These are phyloP conservation scores for Lipotes vexillifer DNA, from an alignment of 2,113 vertebrate species.

Conservation along the genomic window DNA sequence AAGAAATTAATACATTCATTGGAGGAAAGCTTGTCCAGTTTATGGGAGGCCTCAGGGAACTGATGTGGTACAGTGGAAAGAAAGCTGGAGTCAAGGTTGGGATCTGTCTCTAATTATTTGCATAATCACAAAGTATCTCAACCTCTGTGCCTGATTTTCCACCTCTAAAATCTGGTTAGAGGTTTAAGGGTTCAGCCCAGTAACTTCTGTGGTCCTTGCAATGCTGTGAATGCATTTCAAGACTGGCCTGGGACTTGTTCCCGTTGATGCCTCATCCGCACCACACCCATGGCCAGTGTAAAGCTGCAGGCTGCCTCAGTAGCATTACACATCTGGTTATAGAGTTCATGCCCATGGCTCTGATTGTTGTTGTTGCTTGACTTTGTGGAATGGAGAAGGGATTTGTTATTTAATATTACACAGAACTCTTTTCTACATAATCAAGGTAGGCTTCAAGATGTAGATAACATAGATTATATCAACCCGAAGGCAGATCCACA, in stretches of 20 bases:
- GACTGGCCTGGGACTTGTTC: background rate
- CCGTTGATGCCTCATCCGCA: background rate
- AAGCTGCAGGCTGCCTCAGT: background rate
- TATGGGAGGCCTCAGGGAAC: background rate
- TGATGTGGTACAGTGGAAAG: background rate
- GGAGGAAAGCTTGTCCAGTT: background rate
- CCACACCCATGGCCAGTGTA: background rate
- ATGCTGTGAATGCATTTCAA: background rate
- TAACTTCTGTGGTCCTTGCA: background rate
- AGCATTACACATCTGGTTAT: background rate
- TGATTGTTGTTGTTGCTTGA: background rate
- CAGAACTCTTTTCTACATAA: background rate
- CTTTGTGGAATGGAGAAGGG: background rate
- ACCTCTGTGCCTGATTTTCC: background rate
- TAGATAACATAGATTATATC: background rate
- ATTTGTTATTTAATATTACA: background rate
- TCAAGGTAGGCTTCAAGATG: background rate
- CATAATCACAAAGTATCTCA: background rate
- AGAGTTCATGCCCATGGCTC: background rate
- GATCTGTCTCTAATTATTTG: background rate
- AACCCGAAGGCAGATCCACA: background rate
- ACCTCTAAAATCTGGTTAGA: background rate
- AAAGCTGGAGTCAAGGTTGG: background rate
- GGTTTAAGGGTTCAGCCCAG: background rate
- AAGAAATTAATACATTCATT: background rate